Percentiles rank a stretch among this genome's conserved stretches.
Conservation (phyloP, 2,797 vertebrate species). For the Distichodus sexfasciatus region DNA sequence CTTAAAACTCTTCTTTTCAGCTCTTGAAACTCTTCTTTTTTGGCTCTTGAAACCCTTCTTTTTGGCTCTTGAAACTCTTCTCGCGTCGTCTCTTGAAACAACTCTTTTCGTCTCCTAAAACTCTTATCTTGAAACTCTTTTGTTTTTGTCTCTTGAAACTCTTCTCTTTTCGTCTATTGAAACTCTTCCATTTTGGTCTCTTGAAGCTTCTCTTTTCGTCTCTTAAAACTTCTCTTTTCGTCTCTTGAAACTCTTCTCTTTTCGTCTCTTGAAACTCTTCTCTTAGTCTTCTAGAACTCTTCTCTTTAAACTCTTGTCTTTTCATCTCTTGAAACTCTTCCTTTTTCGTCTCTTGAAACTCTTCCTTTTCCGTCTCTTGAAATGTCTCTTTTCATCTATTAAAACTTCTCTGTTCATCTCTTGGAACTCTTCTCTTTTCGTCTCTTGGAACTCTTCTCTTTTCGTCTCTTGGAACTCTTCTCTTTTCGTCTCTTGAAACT, state of each 20-base stretch:
- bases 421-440: background rate
- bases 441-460: background rate
- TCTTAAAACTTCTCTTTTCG: too few species aligned
- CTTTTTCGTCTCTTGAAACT: background rate
- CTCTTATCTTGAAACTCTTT: too few species aligned
- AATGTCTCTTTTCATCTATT: background rate
- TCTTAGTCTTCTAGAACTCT: background rate
- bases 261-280: background rate
- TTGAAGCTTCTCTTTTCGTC: too few species aligned
- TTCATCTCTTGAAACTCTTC: background rate
- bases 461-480: background rate
- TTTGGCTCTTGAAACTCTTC: too few species aligned
- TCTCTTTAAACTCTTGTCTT: background rate
- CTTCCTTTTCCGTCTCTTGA: background rate
- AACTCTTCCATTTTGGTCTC: too few species aligned
- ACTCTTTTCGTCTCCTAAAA: too few species aligned
- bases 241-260: background rate
- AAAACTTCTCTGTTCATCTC: background rate
- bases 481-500: background rate
- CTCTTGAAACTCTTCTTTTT: too few species aligned
- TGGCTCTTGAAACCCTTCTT: too few species aligned
- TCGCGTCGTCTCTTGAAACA: too few species aligned
- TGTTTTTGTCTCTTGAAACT: background rate
- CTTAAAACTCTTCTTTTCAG: too few species aligned
- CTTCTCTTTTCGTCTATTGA: too few species aligned